These are phyloP conservation scores for Brachyopa scutellaris DNA, from an alignment of 2,888 invertebrate genomes.

Conservation along the genomic window DNA sequence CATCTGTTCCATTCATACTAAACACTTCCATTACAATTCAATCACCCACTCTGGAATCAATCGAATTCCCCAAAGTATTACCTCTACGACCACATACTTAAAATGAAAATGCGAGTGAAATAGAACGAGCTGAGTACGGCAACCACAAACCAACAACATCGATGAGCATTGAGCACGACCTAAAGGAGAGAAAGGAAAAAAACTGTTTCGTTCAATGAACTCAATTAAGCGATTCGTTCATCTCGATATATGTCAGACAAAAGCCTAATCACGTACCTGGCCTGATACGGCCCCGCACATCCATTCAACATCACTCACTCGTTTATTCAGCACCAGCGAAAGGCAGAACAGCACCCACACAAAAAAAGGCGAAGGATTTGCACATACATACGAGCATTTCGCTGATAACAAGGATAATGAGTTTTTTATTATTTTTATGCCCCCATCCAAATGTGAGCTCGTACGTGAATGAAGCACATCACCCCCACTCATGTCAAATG, in stretches of 20 bases:
- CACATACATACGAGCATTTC: slow-evolving; percentile 43
- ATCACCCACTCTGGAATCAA: slow-evolving; percentile 54
- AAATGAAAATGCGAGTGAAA: slow-evolving; percentile 8
- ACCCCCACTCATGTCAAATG: neutral
- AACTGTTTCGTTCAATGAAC: slow-evolving; percentile 57
- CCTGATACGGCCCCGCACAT: slow-evolving; percentile 17
- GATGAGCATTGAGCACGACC: neutral
- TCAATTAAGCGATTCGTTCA: slow-evolving; percentile 63
- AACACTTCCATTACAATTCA: slow-evolving; percentile 54
- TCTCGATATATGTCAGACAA: slow-evolving; percentile 55
- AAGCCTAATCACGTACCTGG: slow-evolving; percentile 66
- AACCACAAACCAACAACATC: neutral
- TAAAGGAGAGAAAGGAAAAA: slow-evolving; percentile 27
- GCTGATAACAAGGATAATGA: slow-evolving; percentile 70
- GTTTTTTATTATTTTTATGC: slow-evolving; percentile 72
- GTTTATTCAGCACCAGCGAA: neutral
- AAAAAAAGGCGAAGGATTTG: too few species aligned
- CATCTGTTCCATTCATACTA: slow-evolving; percentile 16
- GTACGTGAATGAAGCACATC: slow-evolving; percentile 48
- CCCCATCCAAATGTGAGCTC: slow-evolving; percentile 56
- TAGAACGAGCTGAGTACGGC: neutral
- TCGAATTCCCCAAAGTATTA: slow-evolving; percentile 43
- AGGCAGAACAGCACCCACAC: neutral
- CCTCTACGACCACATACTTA: slow-evolving; percentile 32
- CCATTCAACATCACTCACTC: slow-evolving; percentile 17